Conservation (phyloP, 2,113 vertebrate genomes). For the Leptobrachium ailaonicum region DNA sequence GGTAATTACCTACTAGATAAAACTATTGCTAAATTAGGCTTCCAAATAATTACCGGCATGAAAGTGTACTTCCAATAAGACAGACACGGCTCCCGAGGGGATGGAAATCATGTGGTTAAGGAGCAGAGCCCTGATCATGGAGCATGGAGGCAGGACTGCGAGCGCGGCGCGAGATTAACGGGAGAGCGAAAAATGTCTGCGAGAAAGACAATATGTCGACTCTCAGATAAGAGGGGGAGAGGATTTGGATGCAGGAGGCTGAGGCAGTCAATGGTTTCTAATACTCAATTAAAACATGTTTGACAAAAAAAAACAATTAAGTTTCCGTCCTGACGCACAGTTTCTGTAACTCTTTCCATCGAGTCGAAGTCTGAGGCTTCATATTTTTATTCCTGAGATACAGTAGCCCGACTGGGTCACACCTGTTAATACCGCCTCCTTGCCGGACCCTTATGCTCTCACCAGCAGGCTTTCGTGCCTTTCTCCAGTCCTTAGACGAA, state of each 20-base stretch:
- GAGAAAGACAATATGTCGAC: slow-evolving; percentile 1
- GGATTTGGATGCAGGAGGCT: neutral
- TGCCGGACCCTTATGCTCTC: too few species aligned
- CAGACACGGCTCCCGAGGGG: slow-evolving; percentile 6
- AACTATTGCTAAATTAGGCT: slow-evolving; percentile 43
- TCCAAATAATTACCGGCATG: slow-evolving; percentile 40
- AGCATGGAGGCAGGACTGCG: neutral
- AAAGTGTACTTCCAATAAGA: slow-evolving; percentile 33
- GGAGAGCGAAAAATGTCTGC: neutral
- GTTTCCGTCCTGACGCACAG: neutral
- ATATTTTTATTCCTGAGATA: too few species aligned
- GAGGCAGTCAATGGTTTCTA: neutral
- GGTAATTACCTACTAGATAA: slow-evolving; percentile 35
- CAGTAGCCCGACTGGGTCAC: too few species aligned
- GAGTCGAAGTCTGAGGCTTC: too few species aligned
- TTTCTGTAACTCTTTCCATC: neutral
- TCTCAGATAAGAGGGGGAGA: slow-evolving; percentile 16
- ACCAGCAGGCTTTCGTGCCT: too few species aligned
- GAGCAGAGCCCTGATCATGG: slow-evolving; percentile 11
- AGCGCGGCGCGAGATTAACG: neutral
- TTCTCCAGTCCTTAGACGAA: too few species aligned
- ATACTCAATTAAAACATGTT: slow-evolving; percentile 26
- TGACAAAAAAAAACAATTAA: slow-evolving; percentile 23
- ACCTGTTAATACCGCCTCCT: too few species aligned
- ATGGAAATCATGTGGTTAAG: slow-evolving; percentile 6